These are phyloP conservation scores for Muscicapa striata DNA, from an alignment of 2,797 vertebrate genomes.

Conservation along the genomic window DNA sequence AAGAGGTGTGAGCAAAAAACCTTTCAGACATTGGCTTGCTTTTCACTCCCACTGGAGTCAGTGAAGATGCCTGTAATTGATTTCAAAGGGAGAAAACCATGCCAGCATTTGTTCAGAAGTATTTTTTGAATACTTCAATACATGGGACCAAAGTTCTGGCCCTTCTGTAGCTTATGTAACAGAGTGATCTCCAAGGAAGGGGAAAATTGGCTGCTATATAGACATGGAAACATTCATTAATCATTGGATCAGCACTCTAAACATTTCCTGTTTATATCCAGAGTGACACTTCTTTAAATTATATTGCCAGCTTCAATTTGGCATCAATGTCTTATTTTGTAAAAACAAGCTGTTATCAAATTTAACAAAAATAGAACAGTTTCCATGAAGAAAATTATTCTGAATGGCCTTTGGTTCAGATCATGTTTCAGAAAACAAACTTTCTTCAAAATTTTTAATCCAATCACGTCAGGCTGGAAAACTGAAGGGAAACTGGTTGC, in stretches of 20 bases:
- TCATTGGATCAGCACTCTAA: conserved; percentile 59
- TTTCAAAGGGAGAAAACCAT: conserved; percentile 8
- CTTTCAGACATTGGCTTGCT: conserved; percentile 5
- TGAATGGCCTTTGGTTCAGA: background rate
- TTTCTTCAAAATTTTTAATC: background rate
- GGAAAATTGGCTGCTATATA: conserved; percentile 41
- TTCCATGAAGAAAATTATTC: conserved; percentile 20
- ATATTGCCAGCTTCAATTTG: conserved; percentile 56
- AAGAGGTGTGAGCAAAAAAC: background rate
- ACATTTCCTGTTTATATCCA: conserved; percentile 71
- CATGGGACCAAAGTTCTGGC: background rate
- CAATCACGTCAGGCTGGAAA: background rate
- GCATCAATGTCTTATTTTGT: background rate
- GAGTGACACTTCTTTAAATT: conserved; percentile 50
- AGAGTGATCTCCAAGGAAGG: conserved; percentile 44
- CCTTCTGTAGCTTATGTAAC: conserved; percentile 37
- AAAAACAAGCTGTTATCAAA: conserved; percentile 60
- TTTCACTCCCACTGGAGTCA: background rate
- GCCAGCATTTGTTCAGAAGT: conserved; percentile 21
- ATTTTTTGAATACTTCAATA: conserved; percentile 15
- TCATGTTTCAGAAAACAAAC: background rate
- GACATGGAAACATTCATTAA: conserved; percentile 55
- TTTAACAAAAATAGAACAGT: conserved; percentile 30
- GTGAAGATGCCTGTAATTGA: background rate
- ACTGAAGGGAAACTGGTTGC: background rate